These are phyloP conservation scores for Miltochrista miniata DNA, from an alignment of 2,888 invertebrate genomes.

Conservation along the genomic window DNA sequence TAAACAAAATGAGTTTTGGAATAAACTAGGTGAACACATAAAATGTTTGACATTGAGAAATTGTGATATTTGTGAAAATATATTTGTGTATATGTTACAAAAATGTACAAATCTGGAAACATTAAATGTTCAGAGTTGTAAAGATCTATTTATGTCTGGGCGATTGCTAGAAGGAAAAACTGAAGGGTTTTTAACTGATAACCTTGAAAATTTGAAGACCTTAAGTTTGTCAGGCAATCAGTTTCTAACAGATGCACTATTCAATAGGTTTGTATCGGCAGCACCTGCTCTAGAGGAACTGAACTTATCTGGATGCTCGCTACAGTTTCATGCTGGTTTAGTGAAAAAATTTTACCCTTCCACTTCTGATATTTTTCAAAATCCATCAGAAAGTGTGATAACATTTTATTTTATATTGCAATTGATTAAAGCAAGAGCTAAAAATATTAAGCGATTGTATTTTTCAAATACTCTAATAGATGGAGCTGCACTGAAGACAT, in stretches of 20 bases:
- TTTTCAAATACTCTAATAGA: slow-evolving; percentile 88
- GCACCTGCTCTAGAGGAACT: slow-evolving; percentile 84
- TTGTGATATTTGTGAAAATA: slow-evolving; percentile 86
- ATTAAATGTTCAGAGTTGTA: slow-evolving; percentile 86
- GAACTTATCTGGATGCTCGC: slow-evolving; percentile 86
- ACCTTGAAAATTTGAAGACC: slow-evolving; percentile 79
- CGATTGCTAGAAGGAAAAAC: slow-evolving; percentile 85
- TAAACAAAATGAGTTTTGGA: slow-evolving; percentile 81
- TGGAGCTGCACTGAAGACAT: slow-evolving; percentile 81
- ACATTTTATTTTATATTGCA: slow-evolving; percentile 87
- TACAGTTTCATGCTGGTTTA: slow-evolving; percentile 88
- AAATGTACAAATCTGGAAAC: slow-evolving; percentile 82
- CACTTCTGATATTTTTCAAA: slow-evolving; percentile 56
- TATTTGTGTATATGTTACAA: slow-evolving; percentile 83
- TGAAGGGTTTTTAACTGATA: slow-evolving; percentile 75
- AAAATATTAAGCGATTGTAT: slow-evolving; percentile 82
- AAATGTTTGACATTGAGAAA: slow-evolving; percentile 81
- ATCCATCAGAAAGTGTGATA: slow-evolving; percentile 87
- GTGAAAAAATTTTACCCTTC: slow-evolving; percentile 87
- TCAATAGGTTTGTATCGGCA: slow-evolving; percentile 85
- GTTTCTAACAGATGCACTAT: slow-evolving; percentile 89
- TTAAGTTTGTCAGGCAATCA: slow-evolving; percentile 87
- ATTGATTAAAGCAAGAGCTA: slow-evolving; percentile 80
- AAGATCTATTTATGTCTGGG: slow-evolving; percentile 90
- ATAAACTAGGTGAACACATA: slow-evolving; percentile 82